Base-by-base conservation (phyloP, 2,888 invertebrate species). In the Syritta pipiens region DNA sequence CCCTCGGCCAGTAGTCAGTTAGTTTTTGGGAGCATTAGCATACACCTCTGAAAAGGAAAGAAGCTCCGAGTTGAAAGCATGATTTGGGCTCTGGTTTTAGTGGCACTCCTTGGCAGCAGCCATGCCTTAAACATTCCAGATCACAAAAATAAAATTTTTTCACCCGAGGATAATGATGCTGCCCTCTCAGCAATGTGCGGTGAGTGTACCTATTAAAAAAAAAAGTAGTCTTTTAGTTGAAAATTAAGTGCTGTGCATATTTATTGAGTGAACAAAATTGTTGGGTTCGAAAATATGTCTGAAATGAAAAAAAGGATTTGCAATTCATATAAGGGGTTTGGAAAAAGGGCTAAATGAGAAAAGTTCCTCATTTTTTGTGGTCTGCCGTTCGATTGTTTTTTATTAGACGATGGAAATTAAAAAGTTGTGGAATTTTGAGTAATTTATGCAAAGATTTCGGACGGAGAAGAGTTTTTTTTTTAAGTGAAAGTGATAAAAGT, bases 131-230 rank as follows among this genome's bases (percentile, higher is more conserved):
- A 83, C 19, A 22, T 86, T 28, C 84, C 85, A 4, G 82, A 83
- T 7, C 10, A 26, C 10, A 44, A 57, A 53, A 24, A 1, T 28
- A 28, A 55, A 1, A 14, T 49, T 7, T 37, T 57, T 22, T 37
- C 55, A 9, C 83, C 84, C 12, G 51, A 83, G 1, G 12, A 83
- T 32, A 83, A 83, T 12, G 83, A 86, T 48, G 82, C 82, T 4
- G 83, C 84, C 2, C 71, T 86, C 6, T 86, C 86, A 1, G 83
- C 83, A 7, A 84, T 85, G 40, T 82, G 81, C 2, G 82, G 84
- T 84, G 42, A 68, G 83, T 81, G 30, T n/a, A n/a, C n/a, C n/a
- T n/a, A 26, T 26, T 37, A 22, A 19, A 14, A 0, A 14, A 28
- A 30, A 19, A n/a, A 10, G 19, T 28, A 17, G n/a, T n/a, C n/a